Evolutionary conservation across 1,140 invertebrate species (phyloP).

Genomic region (Thereuonema tuberculata): DNA sequence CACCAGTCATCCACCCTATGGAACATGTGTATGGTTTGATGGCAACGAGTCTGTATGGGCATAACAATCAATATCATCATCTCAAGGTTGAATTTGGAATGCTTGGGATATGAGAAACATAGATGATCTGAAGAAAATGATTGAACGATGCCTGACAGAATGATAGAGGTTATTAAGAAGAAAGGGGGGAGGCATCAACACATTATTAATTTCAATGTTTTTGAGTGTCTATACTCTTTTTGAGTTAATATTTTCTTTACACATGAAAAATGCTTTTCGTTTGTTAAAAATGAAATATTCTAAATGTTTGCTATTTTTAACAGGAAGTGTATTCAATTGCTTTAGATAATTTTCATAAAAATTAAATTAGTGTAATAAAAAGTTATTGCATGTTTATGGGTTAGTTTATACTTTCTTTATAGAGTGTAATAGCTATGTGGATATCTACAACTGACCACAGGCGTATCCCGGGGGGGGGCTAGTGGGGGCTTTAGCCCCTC

Average conservation of each 20-base stretch:
- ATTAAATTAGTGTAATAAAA: background rate
- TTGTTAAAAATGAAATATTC: background rate
- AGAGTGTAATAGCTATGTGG: too few species aligned
- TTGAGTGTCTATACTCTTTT: background rate
- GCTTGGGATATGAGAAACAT: background rate
- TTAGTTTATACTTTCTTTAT: background rate
- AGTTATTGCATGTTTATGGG: background rate
- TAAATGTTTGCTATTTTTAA: background rate
- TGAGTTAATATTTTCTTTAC: background rate
- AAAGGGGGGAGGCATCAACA: background rate
- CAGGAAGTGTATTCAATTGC: background rate
- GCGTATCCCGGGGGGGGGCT: too few species aligned
- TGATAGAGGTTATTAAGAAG: background rate
- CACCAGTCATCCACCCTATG: background rate
- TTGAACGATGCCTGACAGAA: background rate
- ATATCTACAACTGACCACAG: too few species aligned
- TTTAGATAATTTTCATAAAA: background rate
- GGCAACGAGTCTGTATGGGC: background rate
- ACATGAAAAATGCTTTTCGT: background rate
- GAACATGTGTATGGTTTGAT: background rate
- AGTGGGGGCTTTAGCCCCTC: too few species aligned
- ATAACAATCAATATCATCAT: too few species aligned
- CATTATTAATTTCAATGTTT: background rate
- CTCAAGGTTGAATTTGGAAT: too few species aligned
- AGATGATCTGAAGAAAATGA: background rate